phyloP scores from a whole-genome alignment of 2,888 invertebrate species.

The Dryobotodes eremita region DNA sequence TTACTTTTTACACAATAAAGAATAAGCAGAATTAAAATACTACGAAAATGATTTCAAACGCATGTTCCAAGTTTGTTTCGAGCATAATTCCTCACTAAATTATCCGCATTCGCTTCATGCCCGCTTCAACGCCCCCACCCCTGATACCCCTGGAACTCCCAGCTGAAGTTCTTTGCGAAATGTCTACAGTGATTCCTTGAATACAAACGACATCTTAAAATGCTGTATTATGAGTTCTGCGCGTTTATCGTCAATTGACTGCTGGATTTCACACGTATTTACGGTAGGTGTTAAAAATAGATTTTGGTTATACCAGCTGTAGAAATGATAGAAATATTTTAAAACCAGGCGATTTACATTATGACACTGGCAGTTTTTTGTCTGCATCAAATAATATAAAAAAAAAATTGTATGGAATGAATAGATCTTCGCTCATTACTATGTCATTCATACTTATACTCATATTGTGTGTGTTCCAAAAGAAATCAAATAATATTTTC shows the following conservation, averaged over 20 bases:
- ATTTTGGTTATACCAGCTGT: conserved; percentile 18
- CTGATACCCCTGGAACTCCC: conserved; percentile 71
- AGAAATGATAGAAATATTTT: not conserved
- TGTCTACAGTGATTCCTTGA: conserved; percentile 91
- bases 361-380: conserved; percentile 11
- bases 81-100: conserved; percentile 87
- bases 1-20: not conserved
- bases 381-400: no score
- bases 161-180: conserved; percentile 87
- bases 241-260: conserved; percentile 84
- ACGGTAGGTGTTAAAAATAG: conserved; percentile 50
- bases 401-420: no score
- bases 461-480: conserved; percentile 5
- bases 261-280: conserved; percentile 74
- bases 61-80: conserved; percentile 77
- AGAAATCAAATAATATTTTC: conserved; percentile 14
- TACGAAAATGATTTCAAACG: conserved; percentile 65
- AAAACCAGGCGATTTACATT: not conserved
- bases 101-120: conserved; percentile 85
- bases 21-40: conserved; percentile 33
- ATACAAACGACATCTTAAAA: conserved; percentile 90
- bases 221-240: conserved; percentile 87
- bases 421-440: not conserved
- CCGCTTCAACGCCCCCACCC: conserved; percentile 81
- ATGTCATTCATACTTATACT: no score